These are phyloP conservation scores for Ariopsis seemanni DNA, from an alignment of 2,113 vertebrate genomes.

Conservation along the genomic window DNA sequence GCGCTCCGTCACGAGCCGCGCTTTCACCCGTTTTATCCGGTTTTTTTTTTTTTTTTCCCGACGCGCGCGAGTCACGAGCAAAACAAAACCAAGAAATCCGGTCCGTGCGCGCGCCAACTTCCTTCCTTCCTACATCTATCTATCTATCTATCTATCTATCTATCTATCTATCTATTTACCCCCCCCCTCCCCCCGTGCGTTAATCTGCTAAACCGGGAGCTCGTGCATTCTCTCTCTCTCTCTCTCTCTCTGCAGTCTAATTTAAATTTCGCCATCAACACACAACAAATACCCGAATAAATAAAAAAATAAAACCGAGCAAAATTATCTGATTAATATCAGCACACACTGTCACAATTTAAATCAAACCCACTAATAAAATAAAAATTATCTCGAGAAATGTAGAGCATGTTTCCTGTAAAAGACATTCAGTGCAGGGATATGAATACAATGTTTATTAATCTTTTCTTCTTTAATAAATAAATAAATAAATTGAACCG, in stretches of 20 bases:
- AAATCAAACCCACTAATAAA: too few species aligned
- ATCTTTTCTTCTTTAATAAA: too few species aligned
- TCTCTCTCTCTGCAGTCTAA: background rate
- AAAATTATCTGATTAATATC: background rate
- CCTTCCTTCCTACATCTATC: background rate
- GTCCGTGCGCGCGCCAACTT: background rate
- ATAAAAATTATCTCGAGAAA: background rate
- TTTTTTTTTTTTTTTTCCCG: background rate
- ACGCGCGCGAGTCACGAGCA: background rate
- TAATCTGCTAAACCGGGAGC: background rate
- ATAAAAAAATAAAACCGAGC: background rate
- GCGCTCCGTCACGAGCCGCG: constrained; percentile 67
- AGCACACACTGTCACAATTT: background rate
- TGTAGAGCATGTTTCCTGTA: background rate
- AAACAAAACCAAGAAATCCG: background rate
- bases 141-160: background rate
- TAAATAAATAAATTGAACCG: background rate
- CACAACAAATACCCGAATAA: too few species aligned
- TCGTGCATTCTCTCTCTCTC: background rate
- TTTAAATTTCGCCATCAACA: background rate
- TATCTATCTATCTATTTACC: background rate
- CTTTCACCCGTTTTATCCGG: background rate
- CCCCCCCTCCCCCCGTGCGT: too few species aligned
- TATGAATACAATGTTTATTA: background rate
- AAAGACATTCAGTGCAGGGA: background rate